Conservation (phyloP, 2,797 vertebrate species). For the Scolopax rusticola region DNA sequence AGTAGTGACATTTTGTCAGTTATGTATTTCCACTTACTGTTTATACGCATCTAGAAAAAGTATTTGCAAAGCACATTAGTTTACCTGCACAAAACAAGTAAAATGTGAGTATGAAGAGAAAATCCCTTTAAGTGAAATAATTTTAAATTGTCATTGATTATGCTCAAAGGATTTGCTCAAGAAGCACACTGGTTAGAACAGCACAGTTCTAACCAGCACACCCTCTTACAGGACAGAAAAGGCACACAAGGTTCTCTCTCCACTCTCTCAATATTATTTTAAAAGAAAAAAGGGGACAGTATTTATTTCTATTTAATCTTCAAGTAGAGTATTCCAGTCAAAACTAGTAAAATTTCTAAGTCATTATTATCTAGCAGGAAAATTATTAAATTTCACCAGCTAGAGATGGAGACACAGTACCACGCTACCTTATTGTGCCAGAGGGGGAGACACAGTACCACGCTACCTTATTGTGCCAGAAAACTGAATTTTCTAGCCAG, state of each 20-base stretch:
- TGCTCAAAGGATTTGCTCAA: not conserved
- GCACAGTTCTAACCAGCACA: not conserved
- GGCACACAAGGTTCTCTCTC: not conserved
- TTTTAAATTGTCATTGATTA: not conserved
- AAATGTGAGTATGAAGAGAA: too few species aligned
- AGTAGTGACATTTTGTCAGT: not conserved
- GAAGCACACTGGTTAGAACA: not conserved
- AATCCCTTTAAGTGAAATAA: not conserved
- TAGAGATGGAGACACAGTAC: fast-evolving
- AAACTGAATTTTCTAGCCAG: not conserved
- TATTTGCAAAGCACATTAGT: not conserved
- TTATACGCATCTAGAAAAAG: not conserved
- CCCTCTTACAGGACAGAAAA: not conserved
- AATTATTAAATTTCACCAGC: not conserved
- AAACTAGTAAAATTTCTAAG: not conserved
- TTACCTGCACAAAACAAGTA: not conserved
- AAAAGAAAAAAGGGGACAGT: not conserved
- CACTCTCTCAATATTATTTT: not conserved
- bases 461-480: not conserved
- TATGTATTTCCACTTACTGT: not conserved
- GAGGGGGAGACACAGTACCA: not conserved
- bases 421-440: not conserved
- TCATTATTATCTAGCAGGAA: not conserved
- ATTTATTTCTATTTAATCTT: not conserved
- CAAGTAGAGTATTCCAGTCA: not conserved